phyloP scores from a whole-genome alignment of 2,888 invertebrate genomes.

The Biston stratarius region DNA sequence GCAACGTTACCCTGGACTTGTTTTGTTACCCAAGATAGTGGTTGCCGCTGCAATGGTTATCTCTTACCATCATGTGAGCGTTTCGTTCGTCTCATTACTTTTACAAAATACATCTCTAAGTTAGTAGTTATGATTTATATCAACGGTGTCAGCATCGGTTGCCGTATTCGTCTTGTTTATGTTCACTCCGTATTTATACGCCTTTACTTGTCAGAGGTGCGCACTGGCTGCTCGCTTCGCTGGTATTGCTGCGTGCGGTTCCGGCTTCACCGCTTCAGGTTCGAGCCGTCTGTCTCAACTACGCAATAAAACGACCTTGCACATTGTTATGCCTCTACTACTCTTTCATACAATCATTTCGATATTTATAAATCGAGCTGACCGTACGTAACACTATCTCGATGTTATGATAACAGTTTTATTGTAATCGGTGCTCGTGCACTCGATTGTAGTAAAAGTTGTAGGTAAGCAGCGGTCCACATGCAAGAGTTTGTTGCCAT shows the following conservation, averaged over 20 bases:
- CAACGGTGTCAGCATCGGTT: no score
- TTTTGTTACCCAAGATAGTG: no score
- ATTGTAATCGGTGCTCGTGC: constrained; percentile 17
- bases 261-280: constrained; percentile 35
- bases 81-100: no score
- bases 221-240: not conserved
- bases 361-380: constrained; percentile 38
- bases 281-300: constrained; percentile 25
- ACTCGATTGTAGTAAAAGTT: constrained; percentile 8
- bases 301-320: constrained; percentile 50
- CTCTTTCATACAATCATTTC: constrained; percentile 38
- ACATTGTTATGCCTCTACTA: constrained; percentile 37
- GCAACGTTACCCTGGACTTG: no score
- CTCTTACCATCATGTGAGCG: no score
- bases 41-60: no score
- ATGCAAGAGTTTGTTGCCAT: constrained; percentile 12
- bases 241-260: constrained; percentile 34
- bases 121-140: no score
- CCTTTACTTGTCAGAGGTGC: constrained; percentile 18
- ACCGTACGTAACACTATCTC: constrained; percentile 23
- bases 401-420: constrained; percentile 22
- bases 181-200: no score
- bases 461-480: not conserved
- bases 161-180: no score
- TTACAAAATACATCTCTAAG: no score